A percentile compares a stretch with the other conserved stretches of the same genome.
phyloP scores from a whole-genome alignment of 2,797 vertebrate species.

The Hoplostethus mediterraneus region DNA sequence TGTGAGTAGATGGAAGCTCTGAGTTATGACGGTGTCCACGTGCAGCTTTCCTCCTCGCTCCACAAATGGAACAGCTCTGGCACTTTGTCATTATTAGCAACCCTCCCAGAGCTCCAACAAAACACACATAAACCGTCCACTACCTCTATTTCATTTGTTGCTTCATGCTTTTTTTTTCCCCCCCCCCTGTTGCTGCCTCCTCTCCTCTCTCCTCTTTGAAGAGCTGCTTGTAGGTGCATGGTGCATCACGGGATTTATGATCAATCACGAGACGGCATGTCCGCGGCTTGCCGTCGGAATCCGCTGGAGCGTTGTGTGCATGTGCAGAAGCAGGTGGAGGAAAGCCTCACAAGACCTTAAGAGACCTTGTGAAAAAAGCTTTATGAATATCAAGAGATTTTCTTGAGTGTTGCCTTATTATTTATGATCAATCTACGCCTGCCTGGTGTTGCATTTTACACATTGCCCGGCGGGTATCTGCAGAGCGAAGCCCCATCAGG shows the following conservation, averaged over 20 bases:
- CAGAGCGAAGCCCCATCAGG: slow-evolving; percentile 37
- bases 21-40: slow-evolving; percentile 68
- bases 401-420: slow-evolving; percentile 23
- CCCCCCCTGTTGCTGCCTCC: slow-evolving; percentile 35
- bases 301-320: slow-evolving; percentile 46
- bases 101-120: slow-evolving; percentile 51
- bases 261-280: slow-evolving; percentile 48
- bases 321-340: slow-evolving; percentile 11
- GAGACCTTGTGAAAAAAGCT: slow-evolving; percentile 33
- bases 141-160: slow-evolving; percentile 65
- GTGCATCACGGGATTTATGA: slow-evolving; percentile 68
- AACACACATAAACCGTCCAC: slow-evolving; percentile 50
- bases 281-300: slow-evolving; percentile 37
- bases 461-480: slow-evolving; percentile 31
- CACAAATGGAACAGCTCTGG: slow-evolving; percentile 65
- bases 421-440: slow-evolving; percentile 41
- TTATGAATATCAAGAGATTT: slow-evolving; percentile 46
- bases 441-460: slow-evolving; percentile 50
- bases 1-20: slow-evolving; percentile 65
- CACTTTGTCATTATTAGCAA: slow-evolving; percentile 78
- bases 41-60: slow-evolving; percentile 59
- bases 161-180: slow-evolving; percentile 67
- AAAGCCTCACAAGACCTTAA: slow-evolving; percentile 28
- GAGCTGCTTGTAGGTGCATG: slow-evolving; percentile 42
- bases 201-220: slow-evolving; percentile 24